Percentiles rank a stretch among this genome's conserved stretches.
These are phyloP conservation scores for Spea hammondii DNA, from an alignment of 2,797 vertebrate species.

Conservation along the genomic window DNA sequence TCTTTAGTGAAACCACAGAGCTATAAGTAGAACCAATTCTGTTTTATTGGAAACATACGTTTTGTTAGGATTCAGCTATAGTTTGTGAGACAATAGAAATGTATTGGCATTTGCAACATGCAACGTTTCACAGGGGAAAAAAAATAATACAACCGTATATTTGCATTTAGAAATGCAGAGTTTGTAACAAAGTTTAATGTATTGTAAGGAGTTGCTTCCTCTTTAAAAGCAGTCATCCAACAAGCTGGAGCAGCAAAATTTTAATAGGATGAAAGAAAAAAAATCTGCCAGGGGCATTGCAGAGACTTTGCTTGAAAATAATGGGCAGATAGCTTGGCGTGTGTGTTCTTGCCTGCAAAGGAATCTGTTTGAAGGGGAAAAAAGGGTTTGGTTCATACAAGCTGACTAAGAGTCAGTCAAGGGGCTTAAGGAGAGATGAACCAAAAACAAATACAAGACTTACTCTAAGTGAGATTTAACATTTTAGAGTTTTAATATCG, in stretches of 20 bases:
- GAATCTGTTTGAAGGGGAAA: conserved; percentile 62
- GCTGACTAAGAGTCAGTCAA: conserved; percentile 59
- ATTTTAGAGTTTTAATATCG: neutral
- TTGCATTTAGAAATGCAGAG: neutral
- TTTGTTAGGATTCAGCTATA: neutral
- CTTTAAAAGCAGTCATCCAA: neutral
- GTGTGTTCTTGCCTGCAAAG: conserved; percentile 60
- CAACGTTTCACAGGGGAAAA: neutral
- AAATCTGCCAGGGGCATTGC: conserved; percentile 59
- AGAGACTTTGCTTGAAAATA: conserved; percentile 53
- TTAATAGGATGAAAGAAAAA: conserved; percentile 48
- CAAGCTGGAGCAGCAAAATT: conserved; percentile 58
- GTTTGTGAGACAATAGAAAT: neutral
- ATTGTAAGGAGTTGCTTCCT: conserved; percentile 1
- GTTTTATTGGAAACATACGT: neutral
- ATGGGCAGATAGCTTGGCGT: conserved; percentile 59
- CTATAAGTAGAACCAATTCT: neutral
- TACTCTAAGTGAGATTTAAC: conserved; percentile 24
- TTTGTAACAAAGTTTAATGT: conserved; percentile 8
- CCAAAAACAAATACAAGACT: conserved; percentile 54
- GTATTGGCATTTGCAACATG: neutral
- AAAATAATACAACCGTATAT: neutral
- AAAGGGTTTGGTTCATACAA: conserved; percentile 59
- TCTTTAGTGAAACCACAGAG: neutral
- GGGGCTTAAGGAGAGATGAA: conserved; percentile 58